Evolutionary conservation across 2,797 vertebrate genomes (phyloP), one percentile per base, ranked within the genome.

Genomic region (Anomalospiza imberbis): DNA sequence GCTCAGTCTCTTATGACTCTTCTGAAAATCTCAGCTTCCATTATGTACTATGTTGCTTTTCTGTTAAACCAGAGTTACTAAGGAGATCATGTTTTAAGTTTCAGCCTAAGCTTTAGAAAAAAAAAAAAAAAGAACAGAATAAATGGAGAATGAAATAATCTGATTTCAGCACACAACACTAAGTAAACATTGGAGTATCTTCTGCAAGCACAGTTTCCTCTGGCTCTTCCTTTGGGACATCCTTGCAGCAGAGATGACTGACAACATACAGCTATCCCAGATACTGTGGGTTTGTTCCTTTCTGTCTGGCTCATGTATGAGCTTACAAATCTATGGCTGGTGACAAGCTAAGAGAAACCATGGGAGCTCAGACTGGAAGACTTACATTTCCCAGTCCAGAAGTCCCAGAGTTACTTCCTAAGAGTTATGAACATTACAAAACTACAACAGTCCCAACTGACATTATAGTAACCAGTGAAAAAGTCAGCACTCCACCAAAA

Each of bases 391-490:
- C 47, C n/a, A 32, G 3, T 45, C 32, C 20, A 76, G 24, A 88
- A 79, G 31, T n/a, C 26, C 8, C 42, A 34, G 26, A 40, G 29
- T 45, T 72, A 42, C 13, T 68, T 74, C 54, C 62, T 17, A 40
- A 29, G 34, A 42, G 18, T 22, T 47, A 55, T 5, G 31, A 47
- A 7, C 12, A 17, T 42, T 36, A 63, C 1, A 3, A 32, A 68
- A 31, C 24, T 9, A 31, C 10, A 38, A 5, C 0, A 10, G 34
- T 47, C 14, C 25, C 0, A 2, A 7, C 2, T 32, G 25, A 31
- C 10, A 8, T 13, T 24, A 11, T 1, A 31, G 7, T 4, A 8
- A 38, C 4, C 50, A 26, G 26, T n/a, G 32, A 26, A 73, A 66
- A 57, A 29, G 16, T 6, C 45, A 51, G 32, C 31, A 10, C 19